Conservation (phyloP, 2,888 invertebrate species). For the Drosophila imparisetae region DNA sequence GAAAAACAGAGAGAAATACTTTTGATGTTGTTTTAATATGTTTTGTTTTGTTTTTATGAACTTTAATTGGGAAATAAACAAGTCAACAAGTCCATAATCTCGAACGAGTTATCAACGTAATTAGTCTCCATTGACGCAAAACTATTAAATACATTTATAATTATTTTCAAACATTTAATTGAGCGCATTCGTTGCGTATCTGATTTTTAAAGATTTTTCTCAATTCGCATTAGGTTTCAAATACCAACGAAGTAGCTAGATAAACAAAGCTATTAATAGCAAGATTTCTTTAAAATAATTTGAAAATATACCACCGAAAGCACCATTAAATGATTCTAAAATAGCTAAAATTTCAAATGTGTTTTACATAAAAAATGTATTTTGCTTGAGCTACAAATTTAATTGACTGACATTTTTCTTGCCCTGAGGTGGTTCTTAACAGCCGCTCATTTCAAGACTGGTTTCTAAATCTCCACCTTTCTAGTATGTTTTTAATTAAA, state of each 20-base stretch:
- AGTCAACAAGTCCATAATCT: constrained; percentile 38
- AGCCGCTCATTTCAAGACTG: constrained; percentile 9
- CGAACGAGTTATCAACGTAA: constrained; percentile 46
- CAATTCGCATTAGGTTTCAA: background rate
- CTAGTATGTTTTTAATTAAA: constrained; percentile 10
- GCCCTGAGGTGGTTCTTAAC: background rate
- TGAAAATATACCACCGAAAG: background rate
- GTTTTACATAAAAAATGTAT: background rate
- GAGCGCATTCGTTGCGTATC: background rate
- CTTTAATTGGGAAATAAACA: constrained; percentile 39
- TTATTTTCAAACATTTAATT: constrained; percentile 7
- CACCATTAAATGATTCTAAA: background rate
- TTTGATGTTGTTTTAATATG: constrained; percentile 25
- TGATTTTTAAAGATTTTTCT: background rate
- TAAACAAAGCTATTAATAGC: background rate
- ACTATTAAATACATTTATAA: constrained; percentile 20
- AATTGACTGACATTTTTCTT: background rate
- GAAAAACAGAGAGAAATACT: constrained; percentile 38
- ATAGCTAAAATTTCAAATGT: background rate
- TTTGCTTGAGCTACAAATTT: background rate
- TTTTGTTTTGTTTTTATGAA: constrained; percentile 35
- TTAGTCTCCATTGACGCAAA: constrained; percentile 37
- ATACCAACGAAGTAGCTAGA: background rate
- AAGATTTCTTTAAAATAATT: background rate
- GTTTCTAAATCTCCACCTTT: constrained; percentile 12